Evolutionary conservation across 2,113 vertebrate genomes (phyloP).

Genomic region (Pomatorhinus ruficollis): DNA sequence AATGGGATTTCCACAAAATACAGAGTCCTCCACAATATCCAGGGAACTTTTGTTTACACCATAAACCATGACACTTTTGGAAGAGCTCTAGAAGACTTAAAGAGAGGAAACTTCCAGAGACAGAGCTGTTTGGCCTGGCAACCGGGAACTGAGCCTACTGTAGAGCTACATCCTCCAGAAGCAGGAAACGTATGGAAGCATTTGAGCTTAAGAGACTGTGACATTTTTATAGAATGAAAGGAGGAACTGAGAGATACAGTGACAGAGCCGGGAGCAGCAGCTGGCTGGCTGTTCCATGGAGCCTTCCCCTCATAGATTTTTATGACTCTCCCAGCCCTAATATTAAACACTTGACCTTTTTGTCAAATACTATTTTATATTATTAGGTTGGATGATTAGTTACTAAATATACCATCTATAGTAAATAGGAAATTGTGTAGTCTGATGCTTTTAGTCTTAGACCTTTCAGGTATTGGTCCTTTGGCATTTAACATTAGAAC

Average conservation of each 20-base stretch:
- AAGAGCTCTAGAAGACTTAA: background rate
- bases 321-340: conserved; percentile 59
- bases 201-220: conserved; percentile 51
- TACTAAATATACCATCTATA: conserved; percentile 74
- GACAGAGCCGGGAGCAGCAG: background rate
- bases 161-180: background rate
- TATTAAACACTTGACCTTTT: conserved; percentile 77
- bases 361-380: conserved; percentile 70
- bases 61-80: background rate
- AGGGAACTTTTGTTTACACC: background rate
- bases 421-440: conserved; percentile 74
- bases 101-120: background rate
- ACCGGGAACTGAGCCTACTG: background rate
- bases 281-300: conserved; percentile 58
- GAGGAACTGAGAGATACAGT: conserved; percentile 12
- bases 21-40: background rate
- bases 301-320: conserved; percentile 64
- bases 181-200: conserved; percentile 27
- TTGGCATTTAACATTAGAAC: conserved; percentile 57
- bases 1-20: conserved; percentile 32
- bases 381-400: conserved; percentile 74
- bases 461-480: conserved; percentile 59
- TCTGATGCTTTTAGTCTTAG: conserved; percentile 27
- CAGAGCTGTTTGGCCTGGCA: background rate
- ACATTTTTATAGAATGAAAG: conserved; percentile 57